phyloP scores from a whole-genome alignment of 2,113 vertebrate genomes.

The Eolophus roseicapilla region DNA sequence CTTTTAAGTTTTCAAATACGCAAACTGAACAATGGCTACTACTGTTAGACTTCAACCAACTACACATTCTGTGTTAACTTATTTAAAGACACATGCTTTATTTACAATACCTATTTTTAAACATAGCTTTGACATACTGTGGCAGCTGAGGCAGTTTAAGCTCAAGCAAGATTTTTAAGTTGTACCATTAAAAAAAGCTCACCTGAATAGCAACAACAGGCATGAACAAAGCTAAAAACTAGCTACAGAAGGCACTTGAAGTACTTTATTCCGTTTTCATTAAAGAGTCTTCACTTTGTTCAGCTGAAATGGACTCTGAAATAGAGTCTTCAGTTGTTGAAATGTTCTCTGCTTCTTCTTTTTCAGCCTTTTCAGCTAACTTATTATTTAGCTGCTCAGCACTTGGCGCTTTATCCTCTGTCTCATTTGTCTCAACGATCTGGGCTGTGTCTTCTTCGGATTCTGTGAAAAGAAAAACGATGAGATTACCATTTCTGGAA shows the following conservation, averaged over 20 bases:
- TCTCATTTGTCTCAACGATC: conserved; percentile 26
- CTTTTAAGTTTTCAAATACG: conserved; percentile 29
- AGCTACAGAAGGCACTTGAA: conserved; percentile 75
- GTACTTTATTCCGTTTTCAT: conserved; percentile 85
- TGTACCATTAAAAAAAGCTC: conserved; percentile 59
- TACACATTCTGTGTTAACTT: conserved; percentile 58
- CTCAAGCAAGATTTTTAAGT: conserved; percentile 60
- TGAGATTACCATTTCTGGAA: conserved; percentile 6
- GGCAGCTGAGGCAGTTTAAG: conserved; percentile 64
- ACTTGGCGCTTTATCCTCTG: conserved; percentile 32
- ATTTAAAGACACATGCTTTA: conserved; percentile 45
- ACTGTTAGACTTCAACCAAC: conserved; percentile 56
- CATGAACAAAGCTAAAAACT: conserved; percentile 74
- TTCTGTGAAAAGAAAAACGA: conserved; percentile 54
- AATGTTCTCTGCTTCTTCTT: conserved; percentile 54
- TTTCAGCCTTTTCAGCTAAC: conserved; percentile 48
- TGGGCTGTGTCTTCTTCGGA: conserved; percentile 51
- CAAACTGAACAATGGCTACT: conserved; percentile 51
- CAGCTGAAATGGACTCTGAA: conserved; percentile 49
- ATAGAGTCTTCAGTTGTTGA: conserved; percentile 16
- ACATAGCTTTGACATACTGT: conserved; percentile 54
- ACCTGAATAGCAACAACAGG: conserved; percentile 72
- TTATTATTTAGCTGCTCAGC: conserved; percentile 55
- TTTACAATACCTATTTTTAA: conserved; percentile 49
- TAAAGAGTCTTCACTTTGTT: conserved; percentile 81